phyloP scores from a whole-genome alignment of 2,888 invertebrate genomes.

The Mesoligia furuncula region DNA sequence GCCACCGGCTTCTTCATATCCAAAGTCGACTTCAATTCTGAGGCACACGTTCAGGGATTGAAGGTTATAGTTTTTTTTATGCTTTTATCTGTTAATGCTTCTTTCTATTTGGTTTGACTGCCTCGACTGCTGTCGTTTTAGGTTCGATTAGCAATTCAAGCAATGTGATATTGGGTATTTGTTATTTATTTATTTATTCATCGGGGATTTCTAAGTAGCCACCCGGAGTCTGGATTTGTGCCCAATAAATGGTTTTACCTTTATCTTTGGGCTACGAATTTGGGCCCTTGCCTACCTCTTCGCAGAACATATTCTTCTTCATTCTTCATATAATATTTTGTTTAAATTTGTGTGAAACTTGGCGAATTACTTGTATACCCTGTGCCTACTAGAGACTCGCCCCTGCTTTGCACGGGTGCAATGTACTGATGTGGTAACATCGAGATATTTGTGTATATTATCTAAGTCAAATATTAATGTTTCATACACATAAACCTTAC shows the following conservation, averaged over 20 bases:
- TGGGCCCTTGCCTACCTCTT: neutral
- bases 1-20: conserved; percentile 98
- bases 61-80: conserved; percentile 90
- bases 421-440: neutral
- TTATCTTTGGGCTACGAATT: neutral
- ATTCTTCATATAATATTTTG: neutral
- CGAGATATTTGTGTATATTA: neutral
- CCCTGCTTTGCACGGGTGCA: neutral
- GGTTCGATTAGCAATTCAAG: neutral
- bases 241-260: neutral
- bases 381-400: neutral
- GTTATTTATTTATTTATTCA: no score
- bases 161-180: neutral
- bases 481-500: neutral
- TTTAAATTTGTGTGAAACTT: neutral
- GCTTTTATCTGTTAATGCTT: neutral
- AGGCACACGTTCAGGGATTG: conserved; percentile 96
- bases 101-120: no score
- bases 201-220: neutral
- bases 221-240: neutral
- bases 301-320: no score
- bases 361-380: neutral
- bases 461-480: neutral
- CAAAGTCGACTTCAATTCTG: conserved; percentile 95
- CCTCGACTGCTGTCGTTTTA: neutral